A percentile compares a stretch with the other conserved stretches of the same genome.
phyloP scores from a whole-genome alignment of 2,888 invertebrate species.

The Hemaris fuciformis region DNA sequence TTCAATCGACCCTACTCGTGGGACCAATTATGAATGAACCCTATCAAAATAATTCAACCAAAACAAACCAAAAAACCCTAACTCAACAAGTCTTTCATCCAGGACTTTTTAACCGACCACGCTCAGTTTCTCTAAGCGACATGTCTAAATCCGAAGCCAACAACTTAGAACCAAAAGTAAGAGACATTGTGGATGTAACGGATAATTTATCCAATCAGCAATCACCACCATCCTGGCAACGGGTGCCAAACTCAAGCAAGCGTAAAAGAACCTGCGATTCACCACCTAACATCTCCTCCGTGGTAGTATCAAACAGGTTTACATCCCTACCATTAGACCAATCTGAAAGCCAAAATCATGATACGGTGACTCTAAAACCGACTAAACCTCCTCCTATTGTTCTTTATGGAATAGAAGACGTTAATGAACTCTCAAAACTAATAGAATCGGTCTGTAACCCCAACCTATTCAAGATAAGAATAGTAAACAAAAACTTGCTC shows the following conservation, averaged over 20 bases:
- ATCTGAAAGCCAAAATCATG: neutral
- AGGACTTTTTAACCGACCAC: conserved; percentile 16
- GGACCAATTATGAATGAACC: conserved; percentile 12
- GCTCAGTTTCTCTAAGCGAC: too few species aligned
- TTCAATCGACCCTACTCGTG: conserved; percentile 15
- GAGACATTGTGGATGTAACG: neutral
- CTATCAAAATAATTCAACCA: neutral
- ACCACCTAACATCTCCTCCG: neutral
- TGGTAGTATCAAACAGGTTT: conserved; percentile 2
- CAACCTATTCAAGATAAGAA: conserved; percentile 9
- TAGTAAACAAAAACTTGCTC: conserved; percentile 18
- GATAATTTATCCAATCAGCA: neutral
- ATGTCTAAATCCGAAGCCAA: too few species aligned
- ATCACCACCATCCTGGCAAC: conserved; percentile 15
- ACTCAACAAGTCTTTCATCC: conserved; percentile 23
- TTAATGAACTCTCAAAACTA: conserved; percentile 19
- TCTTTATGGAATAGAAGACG: too few species aligned
- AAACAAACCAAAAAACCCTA: conserved; percentile 19
- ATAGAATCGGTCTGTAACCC: conserved; percentile 11
- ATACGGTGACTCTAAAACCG: neutral
- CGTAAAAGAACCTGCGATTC: conserved; percentile 5
- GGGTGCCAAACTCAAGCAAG: conserved; percentile 8
- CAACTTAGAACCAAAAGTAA: too few species aligned
- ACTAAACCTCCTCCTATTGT: conserved; percentile 20
- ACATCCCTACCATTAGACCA: conserved; percentile 7